Conservation (phyloP, 1,140 invertebrate species). For the Pissodes strobi region DNA sequence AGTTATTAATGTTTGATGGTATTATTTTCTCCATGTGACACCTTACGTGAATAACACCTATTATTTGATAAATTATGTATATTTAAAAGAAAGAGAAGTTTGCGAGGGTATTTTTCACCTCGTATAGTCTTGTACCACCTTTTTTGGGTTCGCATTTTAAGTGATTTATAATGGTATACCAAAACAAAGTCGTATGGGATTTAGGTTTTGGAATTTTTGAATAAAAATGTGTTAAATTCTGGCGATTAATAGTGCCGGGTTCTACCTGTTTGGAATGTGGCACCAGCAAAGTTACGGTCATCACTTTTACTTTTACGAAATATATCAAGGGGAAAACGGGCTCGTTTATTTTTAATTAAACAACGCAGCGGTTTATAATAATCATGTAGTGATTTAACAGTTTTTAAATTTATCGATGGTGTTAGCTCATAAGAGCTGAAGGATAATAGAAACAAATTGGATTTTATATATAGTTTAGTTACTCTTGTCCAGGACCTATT, state of each 20-base stretch:
- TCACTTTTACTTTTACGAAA: slow-evolving; percentile 33
- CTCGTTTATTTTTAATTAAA: slow-evolving; percentile 31
- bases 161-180: slow-evolving; percentile 27
- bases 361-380: slow-evolving; percentile 22
- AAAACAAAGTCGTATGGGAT: slow-evolving; percentile 28
- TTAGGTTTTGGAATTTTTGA: slow-evolving; percentile 32
- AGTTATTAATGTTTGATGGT: slow-evolving; percentile 53
- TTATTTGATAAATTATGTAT: slow-evolving; percentile 35
- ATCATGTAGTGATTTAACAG: slow-evolving; percentile 29
- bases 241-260: slow-evolving; percentile 29
- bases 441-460: not conserved
- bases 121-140: slow-evolving; percentile 27
- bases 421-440: slow-evolving; percentile 5
- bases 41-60: slow-evolving; percentile 30
- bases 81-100: slow-evolving; percentile 28
- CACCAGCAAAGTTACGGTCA: slow-evolving; percentile 14
- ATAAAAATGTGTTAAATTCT: slow-evolving; percentile 33
- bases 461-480: too few relatives aligned
- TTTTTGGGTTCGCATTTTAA: slow-evolving; percentile 24
- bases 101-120: slow-evolving; percentile 30
- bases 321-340: slow-evolving; percentile 22
- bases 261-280: slow-evolving; percentile 31
- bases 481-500: too few relatives aligned
- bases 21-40: slow-evolving; percentile 45
- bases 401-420: slow-evolving; percentile 16